phyloP scores from a whole-genome alignment of 2,888 invertebrate species.

The Diarsia brunnea region DNA sequence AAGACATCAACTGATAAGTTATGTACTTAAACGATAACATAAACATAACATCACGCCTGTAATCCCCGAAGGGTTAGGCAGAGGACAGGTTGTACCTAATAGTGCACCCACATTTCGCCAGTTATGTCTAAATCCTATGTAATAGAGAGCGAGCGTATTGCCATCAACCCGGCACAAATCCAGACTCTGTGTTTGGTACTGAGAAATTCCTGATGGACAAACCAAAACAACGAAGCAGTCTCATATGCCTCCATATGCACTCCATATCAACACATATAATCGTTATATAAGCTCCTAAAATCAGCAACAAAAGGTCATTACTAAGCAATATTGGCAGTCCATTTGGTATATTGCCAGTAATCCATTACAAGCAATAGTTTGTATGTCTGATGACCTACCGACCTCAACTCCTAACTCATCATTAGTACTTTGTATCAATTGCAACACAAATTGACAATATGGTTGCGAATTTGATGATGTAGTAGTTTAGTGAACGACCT shows the following conservation, averaged over 20 bases:
- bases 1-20: neutral
- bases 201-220: too few relatives aligned
- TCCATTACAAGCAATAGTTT: neutral
- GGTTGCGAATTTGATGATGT: neutral
- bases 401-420: slow-evolving; percentile 7
- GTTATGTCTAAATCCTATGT: too few relatives aligned
- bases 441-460: neutral
- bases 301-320: slow-evolving; percentile 31
- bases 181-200: too few relatives aligned
- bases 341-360: slow-evolving; percentile 33
- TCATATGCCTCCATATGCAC: neutral
- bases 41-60: neutral
- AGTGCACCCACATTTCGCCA: too few relatives aligned
- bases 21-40: neutral
- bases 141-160: too few relatives aligned
- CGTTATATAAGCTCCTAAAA: neutral
- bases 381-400: slow-evolving; percentile 16
- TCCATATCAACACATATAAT: neutral
- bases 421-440: slow-evolving; percentile 8
- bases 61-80: too few relatives aligned
- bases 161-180: too few relatives aligned
- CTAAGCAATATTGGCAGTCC: slow-evolving; percentile 13
- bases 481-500: neutral
- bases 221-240: too few relatives aligned
- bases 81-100: too few relatives aligned